Evolutionary conservation across 2,113 vertebrate species (phyloP).

Genomic region (Maccullochella peelii): DNA sequence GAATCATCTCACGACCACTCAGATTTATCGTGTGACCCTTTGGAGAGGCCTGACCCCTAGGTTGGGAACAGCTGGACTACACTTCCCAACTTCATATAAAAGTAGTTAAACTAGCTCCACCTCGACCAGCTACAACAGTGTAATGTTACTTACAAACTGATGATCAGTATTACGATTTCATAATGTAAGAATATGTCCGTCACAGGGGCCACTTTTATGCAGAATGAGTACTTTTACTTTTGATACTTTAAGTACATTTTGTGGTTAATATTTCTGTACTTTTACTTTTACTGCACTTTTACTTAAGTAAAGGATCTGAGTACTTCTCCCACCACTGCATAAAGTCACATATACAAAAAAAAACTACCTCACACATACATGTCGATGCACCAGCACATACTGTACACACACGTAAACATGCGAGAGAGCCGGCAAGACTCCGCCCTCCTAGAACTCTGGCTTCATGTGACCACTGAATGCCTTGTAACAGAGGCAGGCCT

Average conservation of each 20-base stretch:
- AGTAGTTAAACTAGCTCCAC: background rate
- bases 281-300: background rate
- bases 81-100: background rate
- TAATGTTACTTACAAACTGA: background rate
- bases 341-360: background rate
- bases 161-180: background rate
- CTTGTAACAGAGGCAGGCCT: slow-evolving; percentile 52
- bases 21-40: background rate
- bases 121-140: background rate
- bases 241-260: background rate
- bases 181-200: background rate
- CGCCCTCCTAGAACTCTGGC: slow-evolving; percentile 23
- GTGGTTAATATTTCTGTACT: background rate
- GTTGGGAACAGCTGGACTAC: background rate
- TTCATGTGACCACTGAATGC: slow-evolving; percentile 67
- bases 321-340: background rate
- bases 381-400: background rate
- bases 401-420: slow-evolving; percentile 18
- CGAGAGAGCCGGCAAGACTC: slow-evolving; percentile 6
- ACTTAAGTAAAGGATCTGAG: background rate
- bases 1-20: background rate
- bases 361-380: slow-evolving; percentile 14
- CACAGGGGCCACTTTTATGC: background rate
- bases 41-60: too few species aligned
- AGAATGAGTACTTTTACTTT: background rate